phyloP scores from a whole-genome alignment of 2,888 invertebrate genomes.

The Eupithecia dodoneata region DNA sequence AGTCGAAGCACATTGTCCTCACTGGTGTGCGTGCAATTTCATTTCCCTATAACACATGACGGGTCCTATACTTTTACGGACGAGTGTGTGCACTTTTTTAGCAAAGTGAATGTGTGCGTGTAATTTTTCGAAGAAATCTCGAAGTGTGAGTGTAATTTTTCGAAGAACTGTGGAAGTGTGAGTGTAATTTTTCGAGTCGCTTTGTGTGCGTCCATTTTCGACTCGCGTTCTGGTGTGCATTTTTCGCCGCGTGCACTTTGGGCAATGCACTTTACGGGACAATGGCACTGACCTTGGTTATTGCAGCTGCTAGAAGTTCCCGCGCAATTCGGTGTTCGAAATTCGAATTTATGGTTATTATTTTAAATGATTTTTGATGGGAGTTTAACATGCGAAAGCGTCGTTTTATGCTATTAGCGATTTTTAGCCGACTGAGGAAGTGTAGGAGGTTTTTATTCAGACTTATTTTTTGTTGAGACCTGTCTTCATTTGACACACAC shows the following conservation, averaged over 20 bases:
- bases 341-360: constrained; percentile 36
- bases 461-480: neutral
- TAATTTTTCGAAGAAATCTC: constrained; percentile 4
- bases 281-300: constrained; percentile 79
- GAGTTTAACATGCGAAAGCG: constrained; percentile 7
- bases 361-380: constrained; percentile 22
- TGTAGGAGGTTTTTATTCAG: neutral
- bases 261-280: constrained; percentile 78
- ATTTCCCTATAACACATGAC: neutral
- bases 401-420: constrained; percentile 10
- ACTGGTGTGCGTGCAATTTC: constrained; percentile 42
- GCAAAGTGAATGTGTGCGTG: constrained; percentile 10
- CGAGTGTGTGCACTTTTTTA: constrained; percentile 21
- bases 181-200: constrained; percentile 17
- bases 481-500: neutral
- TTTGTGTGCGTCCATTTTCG: constrained; percentile 54
- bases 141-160: constrained; percentile 20
- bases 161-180: constrained; percentile 9
- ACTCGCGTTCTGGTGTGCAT: constrained; percentile 30
- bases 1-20: constrained; percentile 46
- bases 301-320: constrained; percentile 70
- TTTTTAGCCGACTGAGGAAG: neutral
- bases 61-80: neutral
- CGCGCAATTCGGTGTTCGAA: constrained; percentile 40
- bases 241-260: constrained; percentile 75